Base-by-base conservation (phyloP, 2,113 vertebrate species). In the Rhineura floridana region DNA sequence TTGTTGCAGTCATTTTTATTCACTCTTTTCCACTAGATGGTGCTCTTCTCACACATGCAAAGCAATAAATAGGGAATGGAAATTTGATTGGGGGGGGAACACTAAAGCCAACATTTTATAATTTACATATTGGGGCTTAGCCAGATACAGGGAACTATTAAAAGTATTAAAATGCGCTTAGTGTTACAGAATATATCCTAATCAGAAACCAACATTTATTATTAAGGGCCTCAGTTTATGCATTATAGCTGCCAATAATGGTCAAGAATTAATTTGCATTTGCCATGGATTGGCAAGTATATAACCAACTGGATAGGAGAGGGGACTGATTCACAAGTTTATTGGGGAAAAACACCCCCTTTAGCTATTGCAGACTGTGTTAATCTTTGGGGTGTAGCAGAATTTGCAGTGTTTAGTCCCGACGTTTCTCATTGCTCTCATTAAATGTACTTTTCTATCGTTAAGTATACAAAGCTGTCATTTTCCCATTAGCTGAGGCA, bases 11-110 rank as follows among this genome's bases (percentile, higher is more conserved):
- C 30, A 11, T 25, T 1, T 0, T 2, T 0, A 6, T 3, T 28
- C 81, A 63, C 6, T 17, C 12, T 33, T 79, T 0, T 6, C 95
- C 96, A 21, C 96, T 93, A 96, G 96, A 76, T 95, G 95, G 95
- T 91, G 95, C 93, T 94, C 59, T 88, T 86, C 88, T 90, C 78
- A 92, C 91, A 91, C 2, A 1, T 6, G 88, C 87, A 36, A 86
- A 13, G 4, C 30, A 50, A 33, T 17, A 23, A 39, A 30, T 65
- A 19, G 7, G 44, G 36, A 77, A 25, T 72, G 39, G 72, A 13
- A 17, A 36, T 44, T 15, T 33, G 46, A 30, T 11, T 36, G 3
- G 63, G 2, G 13, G 7, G 78, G 8, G 7, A 76, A 67, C 17
- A 81, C 1, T 88, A 25, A 42, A 33, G 59, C 33, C 30, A 42